Conservation (phyloP, 2,113 vertebrate species). For the Glaucidium brasilianum region DNA sequence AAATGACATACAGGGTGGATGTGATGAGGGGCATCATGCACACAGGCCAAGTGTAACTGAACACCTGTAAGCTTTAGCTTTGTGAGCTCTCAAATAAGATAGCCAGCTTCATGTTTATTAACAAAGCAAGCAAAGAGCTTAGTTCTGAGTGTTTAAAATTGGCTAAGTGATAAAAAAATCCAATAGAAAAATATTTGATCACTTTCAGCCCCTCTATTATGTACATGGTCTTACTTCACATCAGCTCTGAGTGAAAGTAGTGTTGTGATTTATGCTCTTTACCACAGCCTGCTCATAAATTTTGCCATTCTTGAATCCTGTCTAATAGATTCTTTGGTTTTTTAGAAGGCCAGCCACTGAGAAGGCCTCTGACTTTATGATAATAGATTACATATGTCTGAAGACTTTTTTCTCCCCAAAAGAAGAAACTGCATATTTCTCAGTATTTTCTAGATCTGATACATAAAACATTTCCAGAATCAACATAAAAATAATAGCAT, state of each 20-base stretch:
- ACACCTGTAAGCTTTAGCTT: neutral
- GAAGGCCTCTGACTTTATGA: neutral
- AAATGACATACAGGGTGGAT: neutral
- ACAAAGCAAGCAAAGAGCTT: neutral
- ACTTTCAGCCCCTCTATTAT: neutral
- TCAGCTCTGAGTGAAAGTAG: neutral
- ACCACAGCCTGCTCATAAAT: neutral
- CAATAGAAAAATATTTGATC: neutral
- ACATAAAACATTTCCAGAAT: rapidly evolving
- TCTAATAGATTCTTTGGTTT: neutral
- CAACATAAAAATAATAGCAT: neutral
- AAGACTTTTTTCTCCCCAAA: neutral
- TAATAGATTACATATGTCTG: rapidly evolving
- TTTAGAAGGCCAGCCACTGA: neutral
- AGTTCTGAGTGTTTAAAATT: neutral
- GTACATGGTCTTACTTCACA: rapidly evolving
- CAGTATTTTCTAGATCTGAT: neutral
- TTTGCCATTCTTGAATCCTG: neutral
- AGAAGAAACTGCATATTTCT: neutral
- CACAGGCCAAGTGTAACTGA: neutral
- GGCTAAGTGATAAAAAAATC: neutral
- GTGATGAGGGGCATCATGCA: neutral
- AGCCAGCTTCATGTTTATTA: neutral
- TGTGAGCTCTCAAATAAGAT: neutral
- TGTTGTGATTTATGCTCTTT: neutral